phyloP scores from a whole-genome alignment of 2,797 vertebrate species.

The Artibeus lituratus region DNA sequence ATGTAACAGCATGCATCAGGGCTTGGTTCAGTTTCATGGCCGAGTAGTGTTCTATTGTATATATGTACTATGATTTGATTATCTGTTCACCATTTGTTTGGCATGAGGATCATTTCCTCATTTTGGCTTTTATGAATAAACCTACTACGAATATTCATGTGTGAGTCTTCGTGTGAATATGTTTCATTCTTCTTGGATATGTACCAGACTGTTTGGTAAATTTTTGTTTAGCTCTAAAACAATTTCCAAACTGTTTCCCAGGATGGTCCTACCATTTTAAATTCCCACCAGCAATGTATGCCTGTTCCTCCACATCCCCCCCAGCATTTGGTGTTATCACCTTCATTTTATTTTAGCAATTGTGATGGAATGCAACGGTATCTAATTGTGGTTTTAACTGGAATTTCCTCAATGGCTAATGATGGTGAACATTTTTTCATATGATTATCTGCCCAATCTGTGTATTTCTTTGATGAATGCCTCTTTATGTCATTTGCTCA shows the following conservation, averaged over 20 bases:
- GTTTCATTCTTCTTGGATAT: not conserved
- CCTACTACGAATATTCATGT: not conserved
- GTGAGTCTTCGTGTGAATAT: not conserved
- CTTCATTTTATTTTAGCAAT: not conserved
- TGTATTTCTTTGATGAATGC: not conserved
- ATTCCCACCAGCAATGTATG: not conserved
- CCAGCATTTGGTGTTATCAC: not conserved
- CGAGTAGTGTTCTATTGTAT: not conserved
- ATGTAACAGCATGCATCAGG: too few species aligned
- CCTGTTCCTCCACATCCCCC: not conserved
- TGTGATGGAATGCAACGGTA: not conserved
- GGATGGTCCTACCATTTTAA: not conserved
- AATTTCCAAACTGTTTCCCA: not conserved
- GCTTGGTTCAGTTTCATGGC: not conserved
- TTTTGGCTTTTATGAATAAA: not conserved
- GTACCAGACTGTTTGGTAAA: not conserved
- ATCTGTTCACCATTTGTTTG: not conserved
- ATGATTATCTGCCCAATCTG: not conserved
- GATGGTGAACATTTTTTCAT: not conserved
- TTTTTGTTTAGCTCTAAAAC: not conserved
- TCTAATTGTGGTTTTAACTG: not conserved
- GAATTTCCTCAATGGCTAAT: not conserved
- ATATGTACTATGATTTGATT: not conserved
- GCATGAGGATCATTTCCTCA: not conserved
- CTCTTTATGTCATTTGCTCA: not conserved